Percentiles rank a stretch among this genome's conserved stretches.
Evolutionary conservation across 2,113 vertebrate genomes (phyloP).

Genomic region (Pao palembangensis): DNA sequence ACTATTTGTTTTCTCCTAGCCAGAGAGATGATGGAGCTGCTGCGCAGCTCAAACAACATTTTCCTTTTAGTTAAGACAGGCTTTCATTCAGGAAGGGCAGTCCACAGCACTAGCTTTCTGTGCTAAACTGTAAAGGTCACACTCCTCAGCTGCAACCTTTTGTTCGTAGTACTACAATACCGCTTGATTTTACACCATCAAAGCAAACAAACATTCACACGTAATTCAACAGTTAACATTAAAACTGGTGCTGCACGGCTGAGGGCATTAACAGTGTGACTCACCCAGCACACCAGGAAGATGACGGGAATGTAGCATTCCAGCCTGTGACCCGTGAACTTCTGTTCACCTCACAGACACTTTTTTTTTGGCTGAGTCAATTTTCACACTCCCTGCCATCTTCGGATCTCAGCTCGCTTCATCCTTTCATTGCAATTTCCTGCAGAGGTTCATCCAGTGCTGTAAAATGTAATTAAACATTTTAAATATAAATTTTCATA

Average conservation of each 20-base stretch:
- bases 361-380: conserved; percentile 1
- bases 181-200: too few species aligned
- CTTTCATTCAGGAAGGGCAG: conserved; percentile 12
- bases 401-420: background rate
- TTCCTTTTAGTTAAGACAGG: conserved; percentile 13
- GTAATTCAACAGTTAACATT: too few species aligned
- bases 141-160: too few species aligned
- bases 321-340: conserved; percentile 44
- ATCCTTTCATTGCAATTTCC: too few species aligned
- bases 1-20: conserved; percentile 43
- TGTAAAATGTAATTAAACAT: too few species aligned
- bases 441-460: too few species aligned
- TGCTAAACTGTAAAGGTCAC: background rate
- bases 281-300: conserved; percentile 52
- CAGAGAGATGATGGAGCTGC: conserved; percentile 33
- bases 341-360: conserved; percentile 31
- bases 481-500: too few species aligned
- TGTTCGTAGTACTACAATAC: too few species aligned
- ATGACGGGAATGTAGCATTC: conserved; percentile 47
- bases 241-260: background rate
- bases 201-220: too few species aligned
- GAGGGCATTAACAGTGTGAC: conserved; percentile 8
- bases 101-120: background rate
- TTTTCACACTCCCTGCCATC: conserved; percentile 16
- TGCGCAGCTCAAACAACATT: conserved; percentile 33